Evolutionary conservation across 2,113 vertebrate genomes (phyloP), one percentile per base, ranked within the genome.

Genomic region (Macrotis lagotis): DNA sequence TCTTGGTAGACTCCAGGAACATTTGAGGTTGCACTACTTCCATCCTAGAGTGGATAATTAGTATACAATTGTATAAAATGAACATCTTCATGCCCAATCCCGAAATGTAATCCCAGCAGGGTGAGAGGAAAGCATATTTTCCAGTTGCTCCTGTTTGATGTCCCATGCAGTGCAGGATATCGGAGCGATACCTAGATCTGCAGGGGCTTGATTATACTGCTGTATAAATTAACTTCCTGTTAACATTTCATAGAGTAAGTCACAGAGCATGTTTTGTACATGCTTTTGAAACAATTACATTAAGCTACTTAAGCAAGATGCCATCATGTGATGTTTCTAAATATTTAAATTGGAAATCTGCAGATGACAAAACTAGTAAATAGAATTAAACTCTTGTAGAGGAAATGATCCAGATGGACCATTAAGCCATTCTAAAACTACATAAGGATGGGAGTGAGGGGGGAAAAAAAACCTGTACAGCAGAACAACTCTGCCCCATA

Each of bases 291-390:
- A 91, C 59, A 96, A 96, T 96, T 96, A 93, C 90, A 89, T 48
- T 95, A 93, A 83, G 25, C 24, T 7, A 92, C 51, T 96, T 97
- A 95, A 96, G 48, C 83, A 97, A 95, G 92, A 94, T 50, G 93
- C 59, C 51, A 95, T 96, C 90, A 96, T 94, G 59, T 92, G 91
- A 95, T 92, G 49, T 95, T 97, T 96, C 93, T 95, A 95, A 97
- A 97, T 97, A 96, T 96, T 98, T 96, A 97, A 95, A 97, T 92
- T 95, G 37, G 90, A 94, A 96, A 94, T 95, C 74, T 93, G 92
- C 89, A 97, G 92, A 95, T 96, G 93, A 97, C 8, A 96, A 95
- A 97, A 95, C 92, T 92, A 95, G 94, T 95, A 97, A 97, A 96
- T 96, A 97, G 91, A 96, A 95, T 96, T 96, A 96, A 97, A 93